Evolutionary conservation across 2,888 invertebrate genomes (phyloP).

Genomic region (Glaucopsyche alexis): DNA sequence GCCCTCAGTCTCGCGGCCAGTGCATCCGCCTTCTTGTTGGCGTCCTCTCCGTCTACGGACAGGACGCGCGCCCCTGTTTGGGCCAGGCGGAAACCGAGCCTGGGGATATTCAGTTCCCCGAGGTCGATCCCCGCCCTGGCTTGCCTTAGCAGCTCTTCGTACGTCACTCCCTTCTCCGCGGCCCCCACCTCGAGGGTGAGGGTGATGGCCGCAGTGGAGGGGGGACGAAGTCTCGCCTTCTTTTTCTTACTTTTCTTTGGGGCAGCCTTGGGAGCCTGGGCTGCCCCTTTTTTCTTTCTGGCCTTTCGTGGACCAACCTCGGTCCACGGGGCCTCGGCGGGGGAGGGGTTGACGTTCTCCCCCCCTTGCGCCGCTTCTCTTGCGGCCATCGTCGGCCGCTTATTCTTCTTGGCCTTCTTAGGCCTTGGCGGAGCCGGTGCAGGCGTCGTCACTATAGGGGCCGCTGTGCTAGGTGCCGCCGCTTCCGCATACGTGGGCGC

Average conservation of each 20-base stretch:
- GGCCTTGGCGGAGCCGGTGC: too few relatives aligned
- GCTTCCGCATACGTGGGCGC: too few relatives aligned
- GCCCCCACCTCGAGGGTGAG: not conserved
- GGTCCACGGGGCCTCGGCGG: too few relatives aligned
- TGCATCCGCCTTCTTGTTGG: not conserved
- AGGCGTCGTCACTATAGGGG: not conserved
- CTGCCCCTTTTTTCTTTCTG: not conserved
- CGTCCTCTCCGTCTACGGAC: not conserved
- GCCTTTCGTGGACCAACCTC: too few relatives aligned
- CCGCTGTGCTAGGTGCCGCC: not conserved
- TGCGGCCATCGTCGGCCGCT: constrained; percentile 7
- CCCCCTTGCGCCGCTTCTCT: too few relatives aligned
- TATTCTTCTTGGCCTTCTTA: not conserved
- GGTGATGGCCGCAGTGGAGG: not conserved
- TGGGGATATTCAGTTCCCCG: not conserved
- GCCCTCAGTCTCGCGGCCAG: too few relatives aligned
- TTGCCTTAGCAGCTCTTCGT: not conserved
- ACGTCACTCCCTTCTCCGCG: not conserved
- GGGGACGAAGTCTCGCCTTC: too few relatives aligned
- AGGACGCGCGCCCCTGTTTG: constrained; percentile 18
- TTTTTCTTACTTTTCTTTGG: too few relatives aligned
- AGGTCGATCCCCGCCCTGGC: not conserved
- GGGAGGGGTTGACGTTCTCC: too few relatives aligned
- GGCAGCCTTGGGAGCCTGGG: not conserved
- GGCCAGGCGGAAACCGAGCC: not conserved